Conservation (phyloP, 2,797 vertebrate genomes). For the Syndactyla subalaris region DNA sequence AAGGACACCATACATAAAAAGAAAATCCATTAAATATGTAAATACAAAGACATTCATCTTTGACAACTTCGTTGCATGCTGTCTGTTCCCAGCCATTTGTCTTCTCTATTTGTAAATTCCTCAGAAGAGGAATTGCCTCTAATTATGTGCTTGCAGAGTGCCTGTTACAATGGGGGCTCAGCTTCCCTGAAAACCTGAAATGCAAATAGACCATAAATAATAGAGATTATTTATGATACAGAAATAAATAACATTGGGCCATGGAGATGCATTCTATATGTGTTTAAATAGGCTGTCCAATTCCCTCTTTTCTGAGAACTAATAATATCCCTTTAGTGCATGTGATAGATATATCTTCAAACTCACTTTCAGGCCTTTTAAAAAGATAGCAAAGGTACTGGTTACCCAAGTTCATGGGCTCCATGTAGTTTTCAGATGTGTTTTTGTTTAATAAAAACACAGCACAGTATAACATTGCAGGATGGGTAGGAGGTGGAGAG, state of each 20-base stretch:
- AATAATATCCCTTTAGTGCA: not conserved
- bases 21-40: constrained; percentile 28
- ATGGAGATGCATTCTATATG: not conserved
- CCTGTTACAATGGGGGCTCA: not conserved
- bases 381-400: not conserved
- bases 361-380: not conserved
- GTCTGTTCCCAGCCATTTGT: constrained; percentile 41
- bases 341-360: not conserved
- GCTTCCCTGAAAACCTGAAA: constrained; percentile 3
- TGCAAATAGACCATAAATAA: constrained; percentile 21
- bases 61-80: constrained; percentile 31
- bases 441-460: not conserved
- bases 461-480: not conserved
- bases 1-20: not conserved
- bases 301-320: not conserved
- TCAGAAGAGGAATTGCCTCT: constrained; percentile 23
- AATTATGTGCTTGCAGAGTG: not conserved
- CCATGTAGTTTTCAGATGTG: not conserved
- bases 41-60: constrained; percentile 9
- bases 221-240: constrained; percentile 27
- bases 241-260: constrained; percentile 20
- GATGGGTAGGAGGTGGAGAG: not conserved
- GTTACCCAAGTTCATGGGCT: not conserved
- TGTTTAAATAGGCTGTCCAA: not conserved
- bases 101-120: constrained; percentile 37